Percentiles rank a stretch among this genome's conserved stretches.
phyloP scores from a whole-genome alignment of 2,113 vertebrate species.

The Rostratula benghalensis region DNA sequence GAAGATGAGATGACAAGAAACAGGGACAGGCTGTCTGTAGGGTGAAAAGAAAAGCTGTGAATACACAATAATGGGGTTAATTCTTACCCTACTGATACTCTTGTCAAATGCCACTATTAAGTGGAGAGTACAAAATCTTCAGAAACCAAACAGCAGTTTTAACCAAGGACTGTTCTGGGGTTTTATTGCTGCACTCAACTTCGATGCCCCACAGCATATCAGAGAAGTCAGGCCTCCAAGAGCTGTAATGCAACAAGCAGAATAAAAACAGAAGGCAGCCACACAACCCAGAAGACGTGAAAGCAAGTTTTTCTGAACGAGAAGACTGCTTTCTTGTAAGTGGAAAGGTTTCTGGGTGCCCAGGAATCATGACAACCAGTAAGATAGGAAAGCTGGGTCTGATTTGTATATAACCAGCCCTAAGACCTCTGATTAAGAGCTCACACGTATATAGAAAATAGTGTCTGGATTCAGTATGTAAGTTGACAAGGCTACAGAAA shows the following conservation, averaged over 20 bases:
- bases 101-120: not conserved
- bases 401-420: not conserved
- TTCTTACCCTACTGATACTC: not conserved
- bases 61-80: not conserved
- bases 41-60: not conserved
- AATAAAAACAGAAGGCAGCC: not conserved
- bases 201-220: not conserved
- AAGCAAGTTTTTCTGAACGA: not conserved
- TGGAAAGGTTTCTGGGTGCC: not conserved
- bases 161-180: not conserved
- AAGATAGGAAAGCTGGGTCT: not conserved
- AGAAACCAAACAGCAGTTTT: not conserved
- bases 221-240: not conserved
- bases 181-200: not conserved
- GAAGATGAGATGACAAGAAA: not conserved
- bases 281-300: not conserved
- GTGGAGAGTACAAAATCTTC: not conserved
- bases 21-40: not conserved
- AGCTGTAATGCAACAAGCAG: not conserved
- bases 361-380: not conserved
- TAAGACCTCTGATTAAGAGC: not conserved
- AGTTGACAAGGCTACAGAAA: not conserved
- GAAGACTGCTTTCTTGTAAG: not conserved
- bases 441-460: not conserved
- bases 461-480: not conserved